A percentile compares a stretch with the other conserved stretches of the same genome.
Evolutionary conservation across 2,113 vertebrate species (phyloP).

Genomic region (Hippocampus guttulatus): DNA sequence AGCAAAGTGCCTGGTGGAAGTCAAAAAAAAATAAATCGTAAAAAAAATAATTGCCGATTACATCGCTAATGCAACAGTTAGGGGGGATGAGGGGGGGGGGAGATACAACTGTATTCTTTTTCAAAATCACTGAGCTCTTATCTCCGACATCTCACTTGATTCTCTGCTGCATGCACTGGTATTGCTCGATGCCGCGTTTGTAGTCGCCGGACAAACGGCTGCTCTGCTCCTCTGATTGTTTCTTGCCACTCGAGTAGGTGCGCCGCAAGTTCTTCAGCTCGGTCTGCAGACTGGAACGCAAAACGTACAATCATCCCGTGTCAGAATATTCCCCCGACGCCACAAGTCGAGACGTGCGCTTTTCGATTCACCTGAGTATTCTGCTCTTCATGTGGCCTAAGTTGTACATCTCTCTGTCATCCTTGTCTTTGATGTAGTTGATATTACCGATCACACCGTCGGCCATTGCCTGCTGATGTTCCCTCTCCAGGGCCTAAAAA

Average conservation of each 20-base stretch:
- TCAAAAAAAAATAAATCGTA: too few species aligned
- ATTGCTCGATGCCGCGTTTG: conserved; percentile 61
- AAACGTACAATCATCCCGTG: not conserved
- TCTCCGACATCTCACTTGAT: conserved; percentile 65
- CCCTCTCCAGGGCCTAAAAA: conserved; percentile 70
- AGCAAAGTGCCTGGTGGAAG: conserved; percentile 70
- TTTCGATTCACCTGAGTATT: conserved; percentile 67
- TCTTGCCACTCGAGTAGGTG: conserved; percentile 60
- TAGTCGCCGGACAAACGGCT: conserved; percentile 58
- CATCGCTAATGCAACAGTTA: too few species aligned
- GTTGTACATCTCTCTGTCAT: conserved; percentile 52
- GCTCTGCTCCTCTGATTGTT: conserved; percentile 67
- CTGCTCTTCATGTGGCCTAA: conserved; percentile 72
- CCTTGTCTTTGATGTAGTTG: not conserved
- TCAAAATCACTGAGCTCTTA: too few species aligned
- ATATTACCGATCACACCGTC: conserved; percentile 29
- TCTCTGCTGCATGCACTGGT: conserved; percentile 73
- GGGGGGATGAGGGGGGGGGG: too few species aligned
- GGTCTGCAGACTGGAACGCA: conserved; percentile 66
- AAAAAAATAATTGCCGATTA: too few species aligned
- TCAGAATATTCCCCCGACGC: too few species aligned
- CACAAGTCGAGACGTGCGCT: not conserved
- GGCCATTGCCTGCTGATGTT: conserved; percentile 71
- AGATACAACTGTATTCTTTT: too few species aligned
- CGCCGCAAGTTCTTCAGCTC: conserved; percentile 60